phyloP scores from a whole-genome alignment of 2,797 vertebrate species.

The Scolopax rusticola region DNA sequence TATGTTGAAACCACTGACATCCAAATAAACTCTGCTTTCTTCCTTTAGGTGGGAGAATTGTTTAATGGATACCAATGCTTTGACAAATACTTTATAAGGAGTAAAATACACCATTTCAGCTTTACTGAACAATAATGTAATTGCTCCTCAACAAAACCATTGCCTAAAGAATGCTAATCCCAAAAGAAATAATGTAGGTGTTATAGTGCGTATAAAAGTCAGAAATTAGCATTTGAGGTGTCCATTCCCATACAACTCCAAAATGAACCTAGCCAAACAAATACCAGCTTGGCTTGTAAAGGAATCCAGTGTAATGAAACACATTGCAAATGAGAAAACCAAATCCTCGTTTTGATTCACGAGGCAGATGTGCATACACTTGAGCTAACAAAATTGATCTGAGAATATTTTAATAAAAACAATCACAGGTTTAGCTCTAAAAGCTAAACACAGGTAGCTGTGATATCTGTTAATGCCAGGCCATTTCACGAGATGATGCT shows the following conservation, averaged over 20 bases:
- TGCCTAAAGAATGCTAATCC: constrained; percentile 1
- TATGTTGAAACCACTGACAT: not conserved
- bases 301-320: constrained; percentile 50
- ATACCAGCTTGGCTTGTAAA: constrained; percentile 46
- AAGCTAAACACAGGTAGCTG: not conserved
- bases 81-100: not conserved
- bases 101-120: not conserved
- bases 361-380: not conserved
- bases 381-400: not conserved
- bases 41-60: not conserved
- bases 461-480: not conserved
- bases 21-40: constrained; percentile 19
- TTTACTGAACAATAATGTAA: constrained; percentile 2
- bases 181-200: not conserved
- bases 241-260: not conserved
- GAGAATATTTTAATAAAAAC: constrained; percentile 9
- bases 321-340: constrained; percentile 40
- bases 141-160: not conserved
- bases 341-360: constrained; percentile 31
- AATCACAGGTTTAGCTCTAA: not conserved
- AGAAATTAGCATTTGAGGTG: constrained; percentile 9
- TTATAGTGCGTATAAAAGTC: not conserved
- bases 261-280: constrained; percentile 31
- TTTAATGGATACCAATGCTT: not conserved
- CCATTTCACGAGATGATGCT: not conserved